Evolutionary conservation across 2,888 invertebrate genomes (phyloP), one percentile per base, ranked within the genome.

Genomic region (Herminia tarsipennalis): DNA sequence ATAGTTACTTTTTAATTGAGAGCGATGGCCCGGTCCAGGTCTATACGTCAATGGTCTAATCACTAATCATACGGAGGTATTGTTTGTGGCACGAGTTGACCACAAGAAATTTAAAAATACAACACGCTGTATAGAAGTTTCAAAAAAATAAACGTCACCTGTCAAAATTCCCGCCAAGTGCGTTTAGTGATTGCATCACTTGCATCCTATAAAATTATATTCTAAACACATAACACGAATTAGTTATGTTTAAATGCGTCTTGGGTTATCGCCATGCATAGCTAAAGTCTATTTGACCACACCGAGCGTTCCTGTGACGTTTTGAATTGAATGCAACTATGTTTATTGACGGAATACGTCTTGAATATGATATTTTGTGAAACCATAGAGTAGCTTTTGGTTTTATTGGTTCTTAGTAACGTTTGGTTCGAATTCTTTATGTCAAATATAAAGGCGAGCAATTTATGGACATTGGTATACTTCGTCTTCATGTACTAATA

Each of bases 261-360:
- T 67, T 53, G 58, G 60, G 51, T 51, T 43, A 44, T 53, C 62
- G 70, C 57, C 47, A 41, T 66, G 86, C 81, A 86, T 86, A 69
- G 66, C 56, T 76, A 85, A 73, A 49, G 63, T 70, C 72, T 65
- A 53, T 57, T 83, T 84, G 88, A 83, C 89, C 88, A 88, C 89
- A 86, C 88, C 60, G 76, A 30, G 71, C 56, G 85, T 86, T 83
- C 84, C 76, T 66, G 76, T 71, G 62, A 75, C 39, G 57, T 46
- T 71, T 77, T 74, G 78, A 78, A 83, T 84, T 76, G 76, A 81
- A 81, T 78, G 74, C 76, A 71, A 66, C 60, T 56, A 74, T 76
- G 76, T 86, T 86, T 85, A 86, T 86, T 73, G 73, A 56, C 22
- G 40, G 32, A 52, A 47, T 71, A 78, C 70, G 61, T 52, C 48